Conservation (phyloP, 2,113 vertebrate genomes). For the Chaetorhynchus papuensis region DNA sequence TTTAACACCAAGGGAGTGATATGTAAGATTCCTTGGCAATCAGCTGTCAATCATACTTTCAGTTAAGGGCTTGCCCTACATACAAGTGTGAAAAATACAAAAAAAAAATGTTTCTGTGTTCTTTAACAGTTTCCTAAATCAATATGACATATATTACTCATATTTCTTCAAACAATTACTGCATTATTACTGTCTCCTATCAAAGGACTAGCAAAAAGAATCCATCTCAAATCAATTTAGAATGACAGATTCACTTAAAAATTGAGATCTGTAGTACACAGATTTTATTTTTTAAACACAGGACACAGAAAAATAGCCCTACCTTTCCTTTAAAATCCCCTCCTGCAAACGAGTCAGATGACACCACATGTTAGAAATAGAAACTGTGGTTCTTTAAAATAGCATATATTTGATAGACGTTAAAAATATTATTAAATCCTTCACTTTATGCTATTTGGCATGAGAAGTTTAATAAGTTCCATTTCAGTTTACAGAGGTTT, state of each 20-base stretch:
- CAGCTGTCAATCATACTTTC: conserved; percentile 5
- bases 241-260: conserved; percentile 42
- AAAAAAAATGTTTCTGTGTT: not conserved
- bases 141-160: not conserved
- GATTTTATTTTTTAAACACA: conserved; percentile 65
- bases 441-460: conserved; percentile 29
- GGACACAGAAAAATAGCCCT: conserved; percentile 52
- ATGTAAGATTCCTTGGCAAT: not conserved
- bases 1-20: not conserved
- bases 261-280: not conserved
- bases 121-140: conserved; percentile 31
- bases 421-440: conserved; percentile 20
- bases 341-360: conserved; percentile 1
- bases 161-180: conserved; percentile 50
- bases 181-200: conserved; percentile 43
- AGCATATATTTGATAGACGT: conserved; percentile 9
- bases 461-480: conserved; percentile 13
- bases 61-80: not conserved
- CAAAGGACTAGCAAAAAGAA: conserved; percentile 43
- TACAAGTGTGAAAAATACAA: not conserved
- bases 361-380: conserved; percentile 4
- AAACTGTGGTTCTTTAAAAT: conserved; percentile 52
- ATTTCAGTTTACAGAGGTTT: not conserved
- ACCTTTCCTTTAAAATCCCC: conserved; percentile 37
- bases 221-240: conserved; percentile 50